Evolutionary conservation across 35 echinoderm and acorn worm genomes (phyloP).

Genomic region (Diadema setosum): DNA sequence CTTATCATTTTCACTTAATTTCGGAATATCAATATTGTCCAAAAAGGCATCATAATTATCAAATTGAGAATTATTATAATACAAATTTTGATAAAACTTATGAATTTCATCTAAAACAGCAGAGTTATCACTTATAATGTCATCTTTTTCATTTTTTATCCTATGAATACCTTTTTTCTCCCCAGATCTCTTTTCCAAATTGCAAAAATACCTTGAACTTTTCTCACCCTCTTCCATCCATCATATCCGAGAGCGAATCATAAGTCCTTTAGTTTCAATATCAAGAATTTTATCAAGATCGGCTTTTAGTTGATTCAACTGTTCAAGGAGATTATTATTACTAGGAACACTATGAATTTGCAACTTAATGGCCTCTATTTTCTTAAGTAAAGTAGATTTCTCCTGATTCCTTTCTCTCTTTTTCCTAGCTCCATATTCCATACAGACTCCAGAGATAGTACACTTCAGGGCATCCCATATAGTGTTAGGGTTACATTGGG

Average conservation of each 20-base stretch:
- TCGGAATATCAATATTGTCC: not conserved
- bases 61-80: not conserved
- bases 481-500: not conserved
- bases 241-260: not conserved
- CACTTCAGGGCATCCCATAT: constrained; percentile 2
- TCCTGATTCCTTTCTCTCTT: not conserved
- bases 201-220: constrained; percentile 21
- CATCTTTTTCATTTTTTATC: not conserved
- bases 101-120: not conserved
- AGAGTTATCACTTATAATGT: not conserved
- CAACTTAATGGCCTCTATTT: not conserved
- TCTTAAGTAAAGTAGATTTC: not conserved
- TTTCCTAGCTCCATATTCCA: not conserved
- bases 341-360: not conserved
- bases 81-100: not conserved
- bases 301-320: not conserved
- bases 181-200: constrained; percentile 22
- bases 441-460: not conserved
- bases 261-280: not conserved
- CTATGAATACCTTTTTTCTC: constrained; percentile 11
- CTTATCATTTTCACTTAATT: not conserved
- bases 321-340: not conserved
- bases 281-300: not conserved
- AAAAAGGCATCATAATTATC: not conserved
- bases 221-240: constrained; percentile 30